Percentiles rank a stretch among this genome's conserved stretches.
These are phyloP conservation scores for Epicauta chinensis DNA, from an alignment of 1,140 invertebrate species.

Conservation along the genomic window DNA sequence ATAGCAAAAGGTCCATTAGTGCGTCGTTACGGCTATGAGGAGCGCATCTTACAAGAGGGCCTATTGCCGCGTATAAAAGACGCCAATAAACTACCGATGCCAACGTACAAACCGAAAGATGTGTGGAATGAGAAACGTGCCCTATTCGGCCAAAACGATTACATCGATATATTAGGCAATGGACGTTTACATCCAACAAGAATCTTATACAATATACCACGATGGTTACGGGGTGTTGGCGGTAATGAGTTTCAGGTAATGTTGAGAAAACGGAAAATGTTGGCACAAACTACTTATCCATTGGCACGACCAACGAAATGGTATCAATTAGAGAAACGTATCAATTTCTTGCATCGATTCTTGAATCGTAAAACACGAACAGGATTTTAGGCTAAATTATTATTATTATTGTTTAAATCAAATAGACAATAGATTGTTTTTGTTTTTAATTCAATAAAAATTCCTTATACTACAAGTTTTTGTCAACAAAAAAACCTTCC, in stretches of 20 bases:
- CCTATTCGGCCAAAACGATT: conserved; percentile 93
- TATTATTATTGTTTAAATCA: conserved; percentile 26
- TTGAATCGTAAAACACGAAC: conserved; percentile 76
- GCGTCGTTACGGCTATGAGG: conserved; percentile 63
- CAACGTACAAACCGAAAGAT: conserved; percentile 65
- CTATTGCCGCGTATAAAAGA: conserved; percentile 56
- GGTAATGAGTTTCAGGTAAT: conserved; percentile 81
- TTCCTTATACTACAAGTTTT: no score
- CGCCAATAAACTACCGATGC: conserved; percentile 53
- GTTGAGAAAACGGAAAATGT: conserved; percentile 66
- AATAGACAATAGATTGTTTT: not conserved
- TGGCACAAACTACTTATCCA: conserved; percentile 51
- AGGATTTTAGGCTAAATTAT: conserved; percentile 39
- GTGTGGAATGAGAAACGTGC: conserved; percentile 69
- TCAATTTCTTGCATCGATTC: conserved; percentile 65
- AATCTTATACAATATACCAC: conserved; percentile 76
- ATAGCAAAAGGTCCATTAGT: conserved; percentile 52
- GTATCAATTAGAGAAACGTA: conserved; percentile 64
- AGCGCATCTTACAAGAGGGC: conserved; percentile 59
- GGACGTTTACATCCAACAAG: conserved; percentile 72
- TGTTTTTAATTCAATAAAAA: not conserved
- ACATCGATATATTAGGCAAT: conserved; percentile 89
- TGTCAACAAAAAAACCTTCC: no score
- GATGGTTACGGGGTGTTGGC: conserved; percentile 79
- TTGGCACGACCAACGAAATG: conserved; percentile 66